Evolutionary conservation across 2,888 invertebrate genomes (phyloP), one percentile per base, ranked within the genome.

Genomic region (Petrophora chlorosata): DNA sequence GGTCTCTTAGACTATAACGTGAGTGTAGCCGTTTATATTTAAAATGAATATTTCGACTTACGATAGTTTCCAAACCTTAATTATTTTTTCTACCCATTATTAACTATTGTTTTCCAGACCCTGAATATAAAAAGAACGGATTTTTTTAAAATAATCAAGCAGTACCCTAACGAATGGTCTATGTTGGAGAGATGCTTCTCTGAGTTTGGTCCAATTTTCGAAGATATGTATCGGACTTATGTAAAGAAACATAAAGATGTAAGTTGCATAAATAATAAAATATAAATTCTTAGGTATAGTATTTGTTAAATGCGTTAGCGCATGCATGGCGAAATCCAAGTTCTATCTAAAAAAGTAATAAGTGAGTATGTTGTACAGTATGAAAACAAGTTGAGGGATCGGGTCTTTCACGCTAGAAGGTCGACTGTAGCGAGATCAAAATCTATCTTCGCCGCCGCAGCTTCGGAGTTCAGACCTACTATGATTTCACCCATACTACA

Each of bases 81-180:
- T n/a, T n/a, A n/a, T n/a, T n/a, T n/a, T n/a, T n/a, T n/a, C n/a
- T n/a, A n/a, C n/a, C n/a, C n/a, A n/a, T n/a, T n/a, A n/a, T n/a
- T n/a, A n/a, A n/a, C n/a, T n/a, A n/a, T 30, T 22, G 10, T 13
- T 15, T 77, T 75, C 29, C 49, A 82, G 82, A 59, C 81, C 16
- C 60, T 82, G 0, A 75, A 72, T 30, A 60, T 83, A 16, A 71
- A 59, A 38, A 48, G 63, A 5, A 55, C 65, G 42, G 76, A 76
- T 1, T 84, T 84, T 56, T 68, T 69, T n/a, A 65, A 67, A 2
- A 73, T 77, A 12, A 59, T 78, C 4, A 73, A 74, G 50, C 69
- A 66, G 2, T 76, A 76, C 44, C 79, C 80, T 0, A 34, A 55
- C 1, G 83, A 85, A 50, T 70, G 67, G 71, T 33, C 44, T 0